Conservation (phyloP, 2,797 vertebrate genomes). For the Pseudochromis fuscus region DNA sequence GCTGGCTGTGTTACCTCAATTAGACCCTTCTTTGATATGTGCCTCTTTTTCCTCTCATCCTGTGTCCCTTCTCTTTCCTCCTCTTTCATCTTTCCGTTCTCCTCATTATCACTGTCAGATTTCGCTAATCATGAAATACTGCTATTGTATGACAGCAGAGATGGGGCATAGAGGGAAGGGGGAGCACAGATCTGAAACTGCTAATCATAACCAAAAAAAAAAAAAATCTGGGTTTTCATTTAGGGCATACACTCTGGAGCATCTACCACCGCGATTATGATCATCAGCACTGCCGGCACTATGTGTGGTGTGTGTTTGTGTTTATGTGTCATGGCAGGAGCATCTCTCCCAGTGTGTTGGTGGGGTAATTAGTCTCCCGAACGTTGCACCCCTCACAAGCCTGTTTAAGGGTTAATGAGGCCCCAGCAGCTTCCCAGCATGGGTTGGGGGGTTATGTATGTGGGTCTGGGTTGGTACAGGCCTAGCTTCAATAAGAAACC, state of each 20-base stretch:
- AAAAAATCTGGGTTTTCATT: conserved; percentile 94
- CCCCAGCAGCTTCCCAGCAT: conserved; percentile 96
- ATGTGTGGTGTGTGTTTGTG: conserved; percentile 60
- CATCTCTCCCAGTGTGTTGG: conserved; percentile 75
- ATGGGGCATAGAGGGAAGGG: conserved; percentile 16
- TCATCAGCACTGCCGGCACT: conserved; percentile 74
- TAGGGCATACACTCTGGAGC: conserved; percentile 77
- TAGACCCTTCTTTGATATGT: conserved; percentile 92
- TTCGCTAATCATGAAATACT: conserved; percentile 72
- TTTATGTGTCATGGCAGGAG: conserved; percentile 53
- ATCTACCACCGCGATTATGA: conserved; percentile 85
- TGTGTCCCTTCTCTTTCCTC: conserved; percentile 86
- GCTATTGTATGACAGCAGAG: conserved; percentile 74
- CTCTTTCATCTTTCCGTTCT: conserved; percentile 91
- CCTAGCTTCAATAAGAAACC: conserved; percentile 98
- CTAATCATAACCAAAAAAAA: conserved; percentile 90
- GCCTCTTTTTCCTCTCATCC: conserved; percentile 85
- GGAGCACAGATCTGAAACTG: conserved; percentile 80
- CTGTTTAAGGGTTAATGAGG: conserved; percentile 99
- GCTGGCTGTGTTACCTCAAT: conserved; percentile 94
- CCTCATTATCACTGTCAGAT: conserved; percentile 79
- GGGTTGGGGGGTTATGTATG: conserved; percentile 84
- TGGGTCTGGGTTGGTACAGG: conserved; percentile 79
- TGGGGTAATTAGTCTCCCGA: conserved; percentile 94
- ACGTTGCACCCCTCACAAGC: conserved; percentile 93